Conservation (phyloP, 2,113 vertebrate genomes). For the Indri indri region DNA sequence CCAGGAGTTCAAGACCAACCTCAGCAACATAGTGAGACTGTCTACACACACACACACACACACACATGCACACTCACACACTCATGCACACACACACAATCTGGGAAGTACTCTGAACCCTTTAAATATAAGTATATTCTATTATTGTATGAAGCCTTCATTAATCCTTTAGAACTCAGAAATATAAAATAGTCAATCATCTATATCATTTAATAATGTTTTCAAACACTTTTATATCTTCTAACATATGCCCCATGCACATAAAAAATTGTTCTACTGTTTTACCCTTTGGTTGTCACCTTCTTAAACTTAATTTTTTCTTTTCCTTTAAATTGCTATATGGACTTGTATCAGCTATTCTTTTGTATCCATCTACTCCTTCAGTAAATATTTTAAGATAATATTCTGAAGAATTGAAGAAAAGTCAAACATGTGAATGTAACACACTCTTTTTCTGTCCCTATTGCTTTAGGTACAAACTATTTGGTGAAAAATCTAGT, state of each 20-base stretch:
- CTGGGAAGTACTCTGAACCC: neutral
- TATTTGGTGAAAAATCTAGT: constrained; percentile 51
- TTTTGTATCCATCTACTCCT: constrained; percentile 4
- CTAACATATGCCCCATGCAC: neutral
- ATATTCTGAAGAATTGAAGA: neutral
- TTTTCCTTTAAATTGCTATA: neutral
- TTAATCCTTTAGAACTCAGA: neutral
- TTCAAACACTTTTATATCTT: neutral
- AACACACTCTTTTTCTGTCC: neutral
- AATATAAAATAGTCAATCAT: constrained; percentile 7
- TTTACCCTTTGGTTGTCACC: neutral
- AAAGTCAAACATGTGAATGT: neutral
- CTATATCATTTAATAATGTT: neutral
- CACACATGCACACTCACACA: no score
- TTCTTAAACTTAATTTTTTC: neutral
- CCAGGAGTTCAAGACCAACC: no score
- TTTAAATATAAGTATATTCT: neutral
- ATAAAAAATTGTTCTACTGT: neutral
- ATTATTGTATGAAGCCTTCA: neutral
- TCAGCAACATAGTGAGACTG: no score
- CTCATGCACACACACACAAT: no score
- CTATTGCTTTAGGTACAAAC: constrained; percentile 68
- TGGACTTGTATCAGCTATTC: neutral
- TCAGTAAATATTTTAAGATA: neutral
- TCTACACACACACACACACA: no score